Evolutionary conservation across 2,888 invertebrate genomes (phyloP).

Genomic region (Salticus scenicus): DNA sequence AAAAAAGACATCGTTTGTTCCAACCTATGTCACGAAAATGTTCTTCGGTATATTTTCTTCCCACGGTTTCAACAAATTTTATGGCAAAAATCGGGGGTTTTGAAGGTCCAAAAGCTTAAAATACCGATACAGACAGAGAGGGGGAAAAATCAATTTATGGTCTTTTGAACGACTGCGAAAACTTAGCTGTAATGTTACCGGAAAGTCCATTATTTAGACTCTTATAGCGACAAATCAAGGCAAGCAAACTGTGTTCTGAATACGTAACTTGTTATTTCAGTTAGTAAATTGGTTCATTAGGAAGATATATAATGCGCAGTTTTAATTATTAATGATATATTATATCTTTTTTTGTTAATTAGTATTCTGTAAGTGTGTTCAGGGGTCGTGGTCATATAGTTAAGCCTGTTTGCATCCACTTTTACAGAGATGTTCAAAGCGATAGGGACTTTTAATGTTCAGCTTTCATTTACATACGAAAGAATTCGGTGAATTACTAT

Average conservation of each 20-base stretch:
- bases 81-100: neutral
- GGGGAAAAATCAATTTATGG: neutral
- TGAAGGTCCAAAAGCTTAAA: neutral
- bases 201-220: neutral
- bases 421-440: no score
- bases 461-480: no score
- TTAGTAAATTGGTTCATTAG: neutral
- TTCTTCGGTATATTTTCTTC: neutral
- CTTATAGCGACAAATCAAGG: neutral
- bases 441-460: no score
- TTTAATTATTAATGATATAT: slow-evolving; percentile 19
- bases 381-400: neutral
- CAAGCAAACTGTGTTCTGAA: neutral
- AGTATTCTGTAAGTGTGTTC: neutral
- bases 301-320: neutral
- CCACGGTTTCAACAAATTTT: neutral
- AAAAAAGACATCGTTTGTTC: neutral
- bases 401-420: neutral
- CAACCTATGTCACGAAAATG: neutral
- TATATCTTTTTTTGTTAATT: neutral
- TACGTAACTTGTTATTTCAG: slow-evolving; percentile 5
- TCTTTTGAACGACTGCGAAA: neutral
- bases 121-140: neutral
- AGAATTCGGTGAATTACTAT: no score
- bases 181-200: neutral